Base-by-base conservation (phyloP, 2,797 vertebrate species). In the Ceryle rudis region DNA sequence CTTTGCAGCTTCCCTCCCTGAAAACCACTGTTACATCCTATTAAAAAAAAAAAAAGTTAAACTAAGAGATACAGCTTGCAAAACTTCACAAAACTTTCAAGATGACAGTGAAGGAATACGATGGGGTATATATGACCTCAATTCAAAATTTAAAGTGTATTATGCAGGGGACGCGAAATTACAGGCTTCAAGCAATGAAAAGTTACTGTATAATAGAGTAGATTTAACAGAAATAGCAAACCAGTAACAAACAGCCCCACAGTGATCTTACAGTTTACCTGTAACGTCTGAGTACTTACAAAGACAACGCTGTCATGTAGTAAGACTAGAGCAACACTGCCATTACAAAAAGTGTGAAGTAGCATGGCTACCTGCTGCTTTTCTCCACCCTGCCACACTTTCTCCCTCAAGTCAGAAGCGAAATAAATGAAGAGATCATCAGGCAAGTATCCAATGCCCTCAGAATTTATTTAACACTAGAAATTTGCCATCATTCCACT, bases 291-390 rank as follows among this genome's bases (percentile, higher is more conserved):
- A 2, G 0, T 13, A 80, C 75, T 55, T 55, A 61, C 28, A 66
- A 69, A 41, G 55, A 62, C 47, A 74, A 31, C 6, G 26, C n/a
- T 6, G 6, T 37, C 44, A 49, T 5, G 31, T 58, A 74, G 11
- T 16, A 72, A 77, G 54, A 61, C 31, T 9, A 64, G 3, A 83
- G 64, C 3, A n/a, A n/a, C n/a, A 52, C 20, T 14, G 35, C 21
- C 69, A 74, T 16, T 35, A 37, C 0, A 8, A 33, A 41, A 47
- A 39, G 39, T 0, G 3, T 9, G 49, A 80, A 41, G 39, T 1
- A 25, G 28, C 9, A 61, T 14, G 52, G 64, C 62, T 60, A 12
- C 26, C 65, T 55, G 10, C 41, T 39, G 70, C 33, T 58, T 23
- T 55, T 62, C 55, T 86, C 35, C 47, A 13, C 5, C 51, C 57